A percentile compares a stretch with the other conserved stretches of the same genome.
phyloP scores from a whole-genome alignment of 2,888 invertebrate species.

The Idaea straminata region DNA sequence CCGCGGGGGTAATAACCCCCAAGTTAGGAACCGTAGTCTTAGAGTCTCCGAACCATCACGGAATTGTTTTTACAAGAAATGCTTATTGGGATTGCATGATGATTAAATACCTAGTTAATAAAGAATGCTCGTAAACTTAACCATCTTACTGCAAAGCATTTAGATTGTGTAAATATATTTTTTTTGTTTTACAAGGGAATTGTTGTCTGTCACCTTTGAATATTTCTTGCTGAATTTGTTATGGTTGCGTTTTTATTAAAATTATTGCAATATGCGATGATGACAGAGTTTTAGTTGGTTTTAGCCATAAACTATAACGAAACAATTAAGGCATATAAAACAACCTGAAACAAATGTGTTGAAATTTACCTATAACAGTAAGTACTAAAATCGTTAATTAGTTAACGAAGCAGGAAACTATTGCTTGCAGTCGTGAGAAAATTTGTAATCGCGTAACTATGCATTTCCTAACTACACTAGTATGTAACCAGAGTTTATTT shows the following conservation, averaged over 20 bases:
- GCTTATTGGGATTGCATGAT: conserved; percentile 31
- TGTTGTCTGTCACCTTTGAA: not conserved
- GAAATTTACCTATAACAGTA: conserved; percentile 11
- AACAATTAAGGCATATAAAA: not conserved
- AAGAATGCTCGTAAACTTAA: not conserved
- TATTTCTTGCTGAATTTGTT: not conserved
- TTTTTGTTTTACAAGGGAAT: not conserved
- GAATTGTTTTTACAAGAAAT: conserved; percentile 36
- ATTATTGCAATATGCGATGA: not conserved
- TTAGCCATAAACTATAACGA: not conserved
- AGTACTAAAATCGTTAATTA: not conserved
- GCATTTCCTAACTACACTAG: conserved; percentile 22
- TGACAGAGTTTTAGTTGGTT: not conserved
- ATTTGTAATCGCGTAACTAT: conserved; percentile 10
- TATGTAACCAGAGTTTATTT: conserved; percentile 2
- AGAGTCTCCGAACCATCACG: conserved; percentile 37
- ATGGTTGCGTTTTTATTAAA: not conserved
- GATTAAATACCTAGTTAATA: not conserved
- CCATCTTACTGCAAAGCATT: not conserved
- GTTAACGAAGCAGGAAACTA: conserved; percentile 15
- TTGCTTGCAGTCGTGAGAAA: conserved; percentile 16
- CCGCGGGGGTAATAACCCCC: too few relatives aligned
- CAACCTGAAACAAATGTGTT: not conserved
- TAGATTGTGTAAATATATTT: not conserved
- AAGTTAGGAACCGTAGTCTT: too few relatives aligned